Evolutionary conservation across 2,888 invertebrate species (phyloP), one percentile per base, ranked within the genome.

Genomic region (Eustalomyia histrio): DNA sequence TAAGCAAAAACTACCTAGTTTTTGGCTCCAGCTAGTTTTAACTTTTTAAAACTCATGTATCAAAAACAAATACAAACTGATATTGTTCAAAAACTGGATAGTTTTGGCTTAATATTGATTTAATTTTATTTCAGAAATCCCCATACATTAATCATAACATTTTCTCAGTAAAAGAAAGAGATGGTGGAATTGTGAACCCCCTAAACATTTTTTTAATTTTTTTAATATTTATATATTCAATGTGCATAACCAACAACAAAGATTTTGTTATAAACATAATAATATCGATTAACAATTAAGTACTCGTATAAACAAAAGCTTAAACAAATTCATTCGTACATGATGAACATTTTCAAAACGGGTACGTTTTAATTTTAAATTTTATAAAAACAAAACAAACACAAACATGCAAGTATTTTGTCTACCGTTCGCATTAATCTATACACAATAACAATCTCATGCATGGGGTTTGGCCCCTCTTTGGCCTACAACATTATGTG

Each of bases 271-370:
- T 63, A 55, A 76, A 53, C 60, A 68, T 68, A 61, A 61, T 39
- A 39, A 39, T 60, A 74, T 67, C 53, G 63, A 76, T 76, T 76
- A 76, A 50, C 55, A 68, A 47, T 14, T 47, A n/a, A 47, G 14
- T 29, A 29, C 29, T 29, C 29, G 29, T 29, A 29, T 29, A 47
- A 47, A n/a, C 43, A 47, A 47, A 47, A 47, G 43, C n/a, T 47
- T 47, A n/a, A 47, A 47, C 43, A n/a, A 47, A 47, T 47, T 47
- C 14, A 2, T 14, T 6, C 43, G 43, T 10, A 10, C 43, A n/a
- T 14, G 10, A 39, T 39, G 2, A 10, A 39, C 10, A 39, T 29
- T 29, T 29, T 29, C 29, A 29, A 29, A 29, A 6, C 7, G 29
- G 29, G 29, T 29, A 29, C 7, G 29, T 29, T n/a, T 47, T 10